Evolutionary conservation across 2,888 invertebrate genomes (phyloP).

Genomic region (Apoderus coryli): DNA sequence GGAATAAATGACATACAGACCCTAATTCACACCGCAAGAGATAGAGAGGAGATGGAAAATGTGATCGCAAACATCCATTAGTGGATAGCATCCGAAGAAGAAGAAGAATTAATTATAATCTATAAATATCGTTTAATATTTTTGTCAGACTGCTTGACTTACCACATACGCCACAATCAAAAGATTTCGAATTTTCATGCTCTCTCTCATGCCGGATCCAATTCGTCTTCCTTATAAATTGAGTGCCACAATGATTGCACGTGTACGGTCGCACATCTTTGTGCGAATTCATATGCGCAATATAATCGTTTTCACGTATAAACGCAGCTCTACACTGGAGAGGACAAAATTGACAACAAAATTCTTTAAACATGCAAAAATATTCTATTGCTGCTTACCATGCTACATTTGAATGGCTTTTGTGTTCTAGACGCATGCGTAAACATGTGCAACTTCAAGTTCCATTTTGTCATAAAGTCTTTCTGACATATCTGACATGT

Average conservation of each 20-base stretch:
- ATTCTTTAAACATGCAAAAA: too few species aligned
- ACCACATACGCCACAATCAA: constrained; percentile 62
- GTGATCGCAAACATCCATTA: too few species aligned
- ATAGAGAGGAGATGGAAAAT: too few species aligned
- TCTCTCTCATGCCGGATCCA: constrained; percentile 74
- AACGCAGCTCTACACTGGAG: constrained; percentile 74
- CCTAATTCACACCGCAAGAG: too few species aligned
- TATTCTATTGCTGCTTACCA: too few species aligned
- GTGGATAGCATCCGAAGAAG: too few species aligned
- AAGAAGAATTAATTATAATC: too few species aligned
- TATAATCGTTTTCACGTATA: constrained; percentile 64
- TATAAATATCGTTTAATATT: too few species aligned
- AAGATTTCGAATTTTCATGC: constrained; percentile 65
- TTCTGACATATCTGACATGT: constrained; percentile 73
- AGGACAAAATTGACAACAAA: too few species aligned
- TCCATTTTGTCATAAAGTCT: constrained; percentile 80
- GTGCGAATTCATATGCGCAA: constrained; percentile 76
- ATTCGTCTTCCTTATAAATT: constrained; percentile 79
- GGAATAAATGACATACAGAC: too few species aligned
- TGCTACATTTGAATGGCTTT: constrained; percentile 76
- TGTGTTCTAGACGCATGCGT: constrained; percentile 71
- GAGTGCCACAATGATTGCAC: constrained; percentile 80
- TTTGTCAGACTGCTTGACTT: too few species aligned
- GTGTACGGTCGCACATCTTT: constrained; percentile 72
- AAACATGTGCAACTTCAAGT: constrained; percentile 79